These are phyloP conservation scores for Polyodon spathula DNA, from an alignment of 2,113 vertebrate species.

Conservation along the genomic window DNA sequence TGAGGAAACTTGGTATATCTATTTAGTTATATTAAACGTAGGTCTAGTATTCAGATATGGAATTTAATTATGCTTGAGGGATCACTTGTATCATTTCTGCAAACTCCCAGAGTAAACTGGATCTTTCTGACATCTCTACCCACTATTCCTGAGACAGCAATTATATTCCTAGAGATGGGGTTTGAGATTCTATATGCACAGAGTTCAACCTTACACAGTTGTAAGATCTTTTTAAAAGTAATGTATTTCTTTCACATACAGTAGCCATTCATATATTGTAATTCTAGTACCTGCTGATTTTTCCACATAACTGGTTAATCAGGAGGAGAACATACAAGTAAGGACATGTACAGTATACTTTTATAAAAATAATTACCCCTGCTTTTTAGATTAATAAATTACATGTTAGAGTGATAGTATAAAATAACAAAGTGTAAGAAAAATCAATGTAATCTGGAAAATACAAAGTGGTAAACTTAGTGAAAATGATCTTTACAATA, in stretches of 20 bases:
- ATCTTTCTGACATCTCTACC: constrained; percentile 31
- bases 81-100: constrained; percentile 19
- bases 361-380: constrained; percentile 5
- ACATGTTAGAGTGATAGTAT: too few relatives aligned
- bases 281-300: constrained; percentile 41
- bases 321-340: constrained; percentile 31
- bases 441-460: too few relatives aligned
- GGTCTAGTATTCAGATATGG: constrained; percentile 46
- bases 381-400: constrained; percentile 20
- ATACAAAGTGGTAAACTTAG: too few relatives aligned
- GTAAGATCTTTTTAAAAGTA: constrained; percentile 52
- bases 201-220: constrained; percentile 46
- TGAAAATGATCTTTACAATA: too few relatives aligned
- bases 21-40: constrained; percentile 49
- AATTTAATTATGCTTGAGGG: constrained; percentile 48
- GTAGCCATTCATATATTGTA: constrained; percentile 61
- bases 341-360: neutral
- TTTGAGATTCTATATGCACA: constrained; percentile 27
- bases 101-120: constrained; percentile 18
- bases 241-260: constrained; percentile 40
- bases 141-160: constrained; percentile 43
- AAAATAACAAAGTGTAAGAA: too few relatives aligned
- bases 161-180: constrained; percentile 37
- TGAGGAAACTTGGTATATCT: constrained; percentile 44
- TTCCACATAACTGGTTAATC: constrained; percentile 37